Base-by-base conservation (phyloP, 2,888 invertebrate genomes). In the Hermaeophaga mercurialis region DNA sequence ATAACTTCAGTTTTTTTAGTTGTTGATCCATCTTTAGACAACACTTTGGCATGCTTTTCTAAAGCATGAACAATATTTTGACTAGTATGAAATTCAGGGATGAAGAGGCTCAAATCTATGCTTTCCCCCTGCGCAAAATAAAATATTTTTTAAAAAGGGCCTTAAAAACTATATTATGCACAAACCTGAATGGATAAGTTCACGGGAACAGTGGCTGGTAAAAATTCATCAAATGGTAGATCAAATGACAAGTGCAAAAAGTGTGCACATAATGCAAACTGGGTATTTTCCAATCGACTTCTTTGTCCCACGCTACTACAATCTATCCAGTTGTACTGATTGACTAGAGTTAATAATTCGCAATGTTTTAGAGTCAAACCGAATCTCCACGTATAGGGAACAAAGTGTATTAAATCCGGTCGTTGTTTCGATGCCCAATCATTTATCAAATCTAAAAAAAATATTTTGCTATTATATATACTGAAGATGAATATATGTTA, bases 321-420 rank as follows among this genome's bases (percentile, higher is more conserved):
- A 78, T 99, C 98, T 65, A 99, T 91, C 99, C 98, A 99, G 78
- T 99, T 99, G 77, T 93, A 93, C 75, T 98, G 94, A 79, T 98
- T 99, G 71, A 94, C 90, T 11, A 94, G 80, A 34, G 95, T 92
- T 1, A 97, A 85, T 11, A 99, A 82, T 79, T 99, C 96, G 78
- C 97, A 96, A 78, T 97, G 95, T 76, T 97, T 96, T 15, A 96
- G 79, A 6, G 93, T 82, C 58, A 98, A 81, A 59, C 89, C 91
- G 70, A 99, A 91, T 73, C 92, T 90, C 90, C 96, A 97, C 0
- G 95, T 95, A 77, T 96, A 99, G 1, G 99, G 99, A 49, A 98
- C 90, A 80, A 98, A 99, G 72, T 91, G 89, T 54, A 94, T 82
- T 50, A 99, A 85, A 75, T 99, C 98, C 0, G 97, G 94, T 9